A percentile compares a stretch with the other conserved stretches of the same genome.
phyloP scores from a whole-genome alignment of 2,113 vertebrate species.

The Uria lomvia region DNA sequence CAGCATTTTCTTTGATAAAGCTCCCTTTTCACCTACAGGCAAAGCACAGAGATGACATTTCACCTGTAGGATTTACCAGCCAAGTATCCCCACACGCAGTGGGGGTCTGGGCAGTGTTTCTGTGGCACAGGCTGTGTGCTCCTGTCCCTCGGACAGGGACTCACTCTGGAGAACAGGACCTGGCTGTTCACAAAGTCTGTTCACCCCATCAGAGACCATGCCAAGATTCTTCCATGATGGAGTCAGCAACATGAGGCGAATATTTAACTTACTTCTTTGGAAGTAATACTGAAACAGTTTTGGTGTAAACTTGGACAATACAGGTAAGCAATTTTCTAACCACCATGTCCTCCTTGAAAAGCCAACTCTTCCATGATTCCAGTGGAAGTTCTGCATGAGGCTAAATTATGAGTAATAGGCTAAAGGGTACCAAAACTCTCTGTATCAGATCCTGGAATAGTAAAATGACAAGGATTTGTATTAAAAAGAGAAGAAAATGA shows the following conservation, averaged over 20 bases:
- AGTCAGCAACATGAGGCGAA: background rate
- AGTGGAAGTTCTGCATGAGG: background rate
- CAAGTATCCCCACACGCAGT: accelerated
- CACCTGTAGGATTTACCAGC: background rate
- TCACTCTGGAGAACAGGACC: background rate
- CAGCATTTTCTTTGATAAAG: background rate
- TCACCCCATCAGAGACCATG: background rate
- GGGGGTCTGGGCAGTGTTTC: background rate
- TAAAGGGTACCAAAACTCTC: background rate
- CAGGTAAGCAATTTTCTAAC: background rate
- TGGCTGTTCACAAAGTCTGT: background rate
- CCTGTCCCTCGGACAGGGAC: background rate
- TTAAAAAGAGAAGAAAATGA: background rate
- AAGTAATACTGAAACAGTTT: background rate
- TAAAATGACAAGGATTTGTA: background rate
- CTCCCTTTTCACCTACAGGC: background rate
- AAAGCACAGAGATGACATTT: background rate
- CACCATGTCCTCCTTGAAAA: background rate
- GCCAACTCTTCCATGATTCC: background rate
- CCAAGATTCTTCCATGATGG: background rate
- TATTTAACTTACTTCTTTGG: background rate
- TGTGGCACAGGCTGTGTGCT: background rate
- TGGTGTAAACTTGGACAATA: background rate
- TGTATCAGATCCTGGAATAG: background rate
- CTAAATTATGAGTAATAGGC: background rate